These are phyloP conservation scores for Paratrypauchen microcephalus DNA, from an alignment of 2,797 vertebrate genomes.

Conservation along the genomic window DNA sequence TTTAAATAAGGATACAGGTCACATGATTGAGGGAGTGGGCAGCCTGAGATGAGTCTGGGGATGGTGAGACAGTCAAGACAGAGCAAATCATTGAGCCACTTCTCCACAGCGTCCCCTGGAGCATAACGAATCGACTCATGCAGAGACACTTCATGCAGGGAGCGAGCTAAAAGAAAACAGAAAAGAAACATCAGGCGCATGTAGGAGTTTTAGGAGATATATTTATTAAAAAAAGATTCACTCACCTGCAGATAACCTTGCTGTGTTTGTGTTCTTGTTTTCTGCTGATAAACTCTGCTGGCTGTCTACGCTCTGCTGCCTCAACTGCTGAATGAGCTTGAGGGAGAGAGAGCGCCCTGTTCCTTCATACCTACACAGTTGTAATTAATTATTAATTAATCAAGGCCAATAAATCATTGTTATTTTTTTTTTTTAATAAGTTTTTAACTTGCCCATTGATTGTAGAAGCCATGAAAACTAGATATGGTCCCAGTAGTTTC, in stretches of 20 bases:
- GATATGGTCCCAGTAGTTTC: slow-evolving; percentile 91
- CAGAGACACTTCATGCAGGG: slow-evolving; percentile 91
- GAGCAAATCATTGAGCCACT: slow-evolving; percentile 94
- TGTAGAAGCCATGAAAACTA: slow-evolving; percentile 98
- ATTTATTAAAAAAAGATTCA: no score
- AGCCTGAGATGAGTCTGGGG: slow-evolving; percentile 91
- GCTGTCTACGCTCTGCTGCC: slow-evolving; percentile 90
- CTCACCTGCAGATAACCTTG: slow-evolving; percentile 86
- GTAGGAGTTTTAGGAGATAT: neutral
- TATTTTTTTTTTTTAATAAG: neutral
- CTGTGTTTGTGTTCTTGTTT: slow-evolving; percentile 84
- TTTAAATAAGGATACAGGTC: slow-evolving; percentile 90
- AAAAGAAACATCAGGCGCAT: neutral
- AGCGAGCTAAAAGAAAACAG: slow-evolving; percentile 75
- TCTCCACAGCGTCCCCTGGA: slow-evolving; percentile 90
- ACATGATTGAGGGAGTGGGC: slow-evolving; percentile 90
- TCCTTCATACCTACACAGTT: slow-evolving; percentile 87
- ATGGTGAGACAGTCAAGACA: slow-evolving; percentile 95
- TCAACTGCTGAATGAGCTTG: slow-evolving; percentile 95
- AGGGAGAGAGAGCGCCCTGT: slow-evolving; percentile 95
- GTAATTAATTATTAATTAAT: neutral
- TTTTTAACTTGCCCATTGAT: slow-evolving; percentile 89
- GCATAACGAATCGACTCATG: slow-evolving; percentile 95
- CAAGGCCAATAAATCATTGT: neutral
- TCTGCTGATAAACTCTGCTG: slow-evolving; percentile 88